Percentiles rank a stretch among this genome's conserved stretches.
phyloP scores from a whole-genome alignment of 92 coral and sea anemone species.

The Parazoanthus darwini region DNA sequence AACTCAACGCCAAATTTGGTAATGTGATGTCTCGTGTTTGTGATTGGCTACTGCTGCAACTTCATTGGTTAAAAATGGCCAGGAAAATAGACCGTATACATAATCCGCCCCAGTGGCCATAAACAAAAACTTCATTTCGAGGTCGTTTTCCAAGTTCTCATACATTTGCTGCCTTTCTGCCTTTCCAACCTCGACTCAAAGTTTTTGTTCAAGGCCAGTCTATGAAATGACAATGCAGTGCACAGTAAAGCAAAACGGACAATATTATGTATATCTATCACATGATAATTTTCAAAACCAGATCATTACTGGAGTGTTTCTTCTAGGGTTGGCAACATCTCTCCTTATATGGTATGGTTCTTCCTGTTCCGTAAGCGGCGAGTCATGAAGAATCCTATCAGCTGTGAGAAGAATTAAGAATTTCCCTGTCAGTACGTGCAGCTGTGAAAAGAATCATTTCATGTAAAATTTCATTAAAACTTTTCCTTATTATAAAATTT shows the following conservation, averaged over 20 bases:
- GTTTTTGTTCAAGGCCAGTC: too few relatives aligned
- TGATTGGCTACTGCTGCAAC: too few relatives aligned
- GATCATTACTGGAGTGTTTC: not conserved
- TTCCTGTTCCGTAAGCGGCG: slow-evolving; percentile 29
- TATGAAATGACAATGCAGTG: not conserved
- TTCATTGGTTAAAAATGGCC: not conserved
- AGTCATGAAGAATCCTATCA: slow-evolving; percentile 45
- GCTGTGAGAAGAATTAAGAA: slow-evolving; percentile 5
- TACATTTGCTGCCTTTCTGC: too few relatives aligned
- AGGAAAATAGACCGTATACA: not conserved
- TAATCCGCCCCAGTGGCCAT: too few relatives aligned
- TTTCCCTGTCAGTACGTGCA: not conserved
- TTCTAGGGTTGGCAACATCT: not conserved
- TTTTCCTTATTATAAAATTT: too few relatives aligned
- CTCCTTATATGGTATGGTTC: slow-evolving; percentile 35
- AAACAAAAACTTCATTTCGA: too few relatives aligned
- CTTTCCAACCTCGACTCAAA: too few relatives aligned
- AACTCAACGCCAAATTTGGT: too few relatives aligned
- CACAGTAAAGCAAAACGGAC: not conserved
- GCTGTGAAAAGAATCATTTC: not conserved
- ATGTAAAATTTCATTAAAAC: too few relatives aligned
- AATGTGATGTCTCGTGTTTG: too few relatives aligned
- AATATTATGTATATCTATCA: not conserved
- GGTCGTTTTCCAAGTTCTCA: too few relatives aligned
- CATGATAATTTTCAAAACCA: not conserved